Evolutionary conservation across 2,113 vertebrate species (phyloP).

Genomic region (Junco hyemalis): DNA sequence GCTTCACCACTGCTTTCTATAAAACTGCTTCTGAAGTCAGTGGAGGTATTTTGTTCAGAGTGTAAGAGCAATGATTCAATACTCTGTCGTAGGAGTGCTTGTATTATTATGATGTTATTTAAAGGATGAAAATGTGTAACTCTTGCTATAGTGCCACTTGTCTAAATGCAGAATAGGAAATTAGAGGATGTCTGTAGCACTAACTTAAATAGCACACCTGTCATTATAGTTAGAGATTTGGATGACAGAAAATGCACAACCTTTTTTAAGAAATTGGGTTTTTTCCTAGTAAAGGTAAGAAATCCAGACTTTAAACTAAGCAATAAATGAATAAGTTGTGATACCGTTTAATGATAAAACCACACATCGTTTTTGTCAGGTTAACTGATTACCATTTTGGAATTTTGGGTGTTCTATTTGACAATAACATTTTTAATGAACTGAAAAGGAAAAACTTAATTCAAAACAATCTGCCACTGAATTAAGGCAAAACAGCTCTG

Average conservation of each 20-base stretch:
- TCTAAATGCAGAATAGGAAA: not conserved
- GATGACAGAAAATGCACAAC: not conserved
- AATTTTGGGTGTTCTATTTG: not conserved
- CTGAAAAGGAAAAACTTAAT: not conserved
- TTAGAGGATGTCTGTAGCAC: not conserved
- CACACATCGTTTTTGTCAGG: not conserved
- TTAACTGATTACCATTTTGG: not conserved
- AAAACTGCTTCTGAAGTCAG: not conserved
- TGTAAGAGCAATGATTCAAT: not conserved
- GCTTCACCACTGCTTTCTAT: not conserved
- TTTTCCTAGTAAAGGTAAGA: not conserved
- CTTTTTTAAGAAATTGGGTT: not conserved
- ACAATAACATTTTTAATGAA: not conserved
- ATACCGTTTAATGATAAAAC: not conserved
- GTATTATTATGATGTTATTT: not conserved
- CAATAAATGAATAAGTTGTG: not conserved
- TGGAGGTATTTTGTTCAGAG: not conserved
- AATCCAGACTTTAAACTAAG: not conserved
- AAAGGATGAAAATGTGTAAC: not conserved
- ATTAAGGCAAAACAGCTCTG: constrained; percentile 31
- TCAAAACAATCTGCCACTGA: not conserved
- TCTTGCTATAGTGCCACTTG: not conserved
- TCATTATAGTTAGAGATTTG: not conserved
- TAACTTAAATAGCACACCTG: not conserved
- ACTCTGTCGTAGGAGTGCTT: not conserved